Conservation (phyloP, 1,140 invertebrate species). For the Rhynchophorus ferrugineus region DNA sequence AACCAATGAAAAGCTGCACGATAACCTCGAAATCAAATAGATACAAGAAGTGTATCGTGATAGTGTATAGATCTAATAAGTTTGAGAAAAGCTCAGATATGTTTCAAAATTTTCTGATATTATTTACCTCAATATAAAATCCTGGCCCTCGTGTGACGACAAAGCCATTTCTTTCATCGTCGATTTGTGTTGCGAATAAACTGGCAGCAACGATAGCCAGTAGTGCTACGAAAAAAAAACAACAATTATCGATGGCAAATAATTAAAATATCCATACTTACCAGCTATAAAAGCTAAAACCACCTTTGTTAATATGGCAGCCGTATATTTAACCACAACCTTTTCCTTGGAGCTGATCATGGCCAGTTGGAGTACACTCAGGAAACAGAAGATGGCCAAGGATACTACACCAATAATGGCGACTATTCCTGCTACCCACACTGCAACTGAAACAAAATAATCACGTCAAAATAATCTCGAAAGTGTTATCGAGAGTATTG, state of each 20-base stretch:
- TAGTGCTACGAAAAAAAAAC: constrained; percentile 52
- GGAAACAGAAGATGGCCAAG: constrained; percentile 64
- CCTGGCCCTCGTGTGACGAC: constrained; percentile 66
- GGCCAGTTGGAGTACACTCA: constrained; percentile 71
- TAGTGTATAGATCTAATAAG: too few species aligned
- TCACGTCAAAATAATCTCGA: too few species aligned
- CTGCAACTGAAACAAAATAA: constrained; percentile 55
- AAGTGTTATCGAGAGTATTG: too few species aligned
- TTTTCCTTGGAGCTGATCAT: constrained; percentile 77
- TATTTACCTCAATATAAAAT: constrained; percentile 75
- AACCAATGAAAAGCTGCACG: too few species aligned
- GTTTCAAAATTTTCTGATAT: background rate
- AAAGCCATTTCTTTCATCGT: constrained; percentile 64
- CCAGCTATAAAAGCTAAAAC: constrained; percentile 65
- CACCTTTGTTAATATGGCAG: constrained; percentile 67
- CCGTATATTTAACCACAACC: constrained; percentile 66
- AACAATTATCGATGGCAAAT: background rate
- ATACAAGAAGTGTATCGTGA: too few species aligned
- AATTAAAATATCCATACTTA: constrained; percentile 45
- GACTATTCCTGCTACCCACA: constrained; percentile 69
- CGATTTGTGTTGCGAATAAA: constrained; percentile 74
- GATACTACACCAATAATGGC: constrained; percentile 60
- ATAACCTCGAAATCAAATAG: too few species aligned
- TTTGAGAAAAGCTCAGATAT: background rate
- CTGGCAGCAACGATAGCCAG: constrained; percentile 69